phyloP scores from a whole-genome alignment of 2,888 invertebrate genomes.

The Limnephilus marmoratus region DNA sequence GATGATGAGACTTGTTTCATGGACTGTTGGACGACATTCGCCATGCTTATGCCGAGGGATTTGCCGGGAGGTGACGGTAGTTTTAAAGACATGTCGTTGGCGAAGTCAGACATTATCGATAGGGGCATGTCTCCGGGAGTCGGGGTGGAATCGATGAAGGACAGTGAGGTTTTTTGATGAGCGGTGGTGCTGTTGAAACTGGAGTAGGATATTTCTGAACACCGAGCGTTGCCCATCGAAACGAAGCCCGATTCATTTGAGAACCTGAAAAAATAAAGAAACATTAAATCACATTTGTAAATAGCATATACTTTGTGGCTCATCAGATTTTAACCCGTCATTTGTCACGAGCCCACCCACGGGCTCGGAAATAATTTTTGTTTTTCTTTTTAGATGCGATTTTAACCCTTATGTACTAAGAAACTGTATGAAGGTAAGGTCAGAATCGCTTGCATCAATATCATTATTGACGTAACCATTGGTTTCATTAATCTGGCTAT shows the following conservation, averaged over 20 bases:
- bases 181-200: slow-evolving; percentile 67
- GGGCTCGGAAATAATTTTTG: too few relatives aligned
- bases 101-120: slow-evolving; percentile 55
- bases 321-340: too few relatives aligned
- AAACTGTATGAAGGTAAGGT: too few relatives aligned
- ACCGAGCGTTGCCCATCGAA: slow-evolving; percentile 75
- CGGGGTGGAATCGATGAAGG: slow-evolving; percentile 64
- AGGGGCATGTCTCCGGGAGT: slow-evolving; percentile 60
- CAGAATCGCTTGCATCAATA: too few relatives aligned
- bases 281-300: not conserved
- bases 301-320: too few relatives aligned
- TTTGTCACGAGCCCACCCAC: too few relatives aligned
- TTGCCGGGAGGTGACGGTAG: slow-evolving; percentile 52
- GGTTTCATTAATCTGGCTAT: too few relatives aligned
- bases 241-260: slow-evolving; percentile 78
- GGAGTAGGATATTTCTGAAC: slow-evolving; percentile 68
- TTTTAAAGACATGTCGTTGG: slow-evolving; percentile 40
- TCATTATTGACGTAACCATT: too few relatives aligned
- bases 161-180: slow-evolving; percentile 61
- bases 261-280: slow-evolving; percentile 70
- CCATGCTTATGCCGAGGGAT: slow-evolving; percentile 49
- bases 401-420: too few relatives aligned
- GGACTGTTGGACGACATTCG: slow-evolving; percentile 63
- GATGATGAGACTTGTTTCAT: slow-evolving; percentile 62
- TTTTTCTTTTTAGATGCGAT: too few relatives aligned